Evolutionary conservation across 2,888 invertebrate genomes (phyloP).

Genomic region (Dioctria linearis): DNA sequence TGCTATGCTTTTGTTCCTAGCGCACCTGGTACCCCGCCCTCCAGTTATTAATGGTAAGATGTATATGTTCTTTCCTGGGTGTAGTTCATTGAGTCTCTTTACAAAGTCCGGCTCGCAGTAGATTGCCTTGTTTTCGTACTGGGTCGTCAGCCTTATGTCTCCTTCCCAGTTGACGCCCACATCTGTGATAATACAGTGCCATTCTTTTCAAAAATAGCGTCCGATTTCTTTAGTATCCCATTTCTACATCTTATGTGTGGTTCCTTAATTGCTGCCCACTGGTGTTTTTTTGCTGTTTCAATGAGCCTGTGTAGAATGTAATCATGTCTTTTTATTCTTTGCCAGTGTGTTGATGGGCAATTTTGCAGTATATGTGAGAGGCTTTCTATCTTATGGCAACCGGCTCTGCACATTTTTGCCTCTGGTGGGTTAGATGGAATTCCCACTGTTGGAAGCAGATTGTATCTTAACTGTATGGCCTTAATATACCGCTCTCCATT

Average conservation of each 20-base stretch:
- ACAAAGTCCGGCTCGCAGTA: too few species aligned
- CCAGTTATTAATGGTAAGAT: too few species aligned
- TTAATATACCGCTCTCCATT: background rate
- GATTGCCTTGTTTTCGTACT: too few species aligned
- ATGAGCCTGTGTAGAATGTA: background rate
- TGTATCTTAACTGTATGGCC: slow-evolving; percentile 9
- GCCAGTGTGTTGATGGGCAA: slow-evolving; percentile 9
- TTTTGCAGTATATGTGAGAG: slow-evolving; percentile 1
- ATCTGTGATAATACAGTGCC: background rate
- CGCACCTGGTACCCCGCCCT: too few species aligned
- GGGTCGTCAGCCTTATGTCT: background rate
- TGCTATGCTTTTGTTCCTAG: too few species aligned
- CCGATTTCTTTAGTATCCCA: slow-evolving; percentile 5
- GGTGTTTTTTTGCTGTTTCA: background rate
- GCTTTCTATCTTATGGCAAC: background rate
- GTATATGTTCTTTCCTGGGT: too few species aligned
- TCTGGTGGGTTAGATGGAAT: too few species aligned
- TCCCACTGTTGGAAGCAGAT: background rate
- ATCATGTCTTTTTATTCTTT: background rate
- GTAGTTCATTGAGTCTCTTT: too few species aligned
- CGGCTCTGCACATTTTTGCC: slow-evolving; percentile 3
- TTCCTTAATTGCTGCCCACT: too few species aligned
- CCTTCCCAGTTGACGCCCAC: background rate
- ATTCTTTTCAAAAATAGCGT: background rate
- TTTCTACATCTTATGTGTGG: background rate